Evolutionary conservation across 1,140 invertebrate genomes (phyloP).

Genomic region (Zaprionus africanus): DNA sequence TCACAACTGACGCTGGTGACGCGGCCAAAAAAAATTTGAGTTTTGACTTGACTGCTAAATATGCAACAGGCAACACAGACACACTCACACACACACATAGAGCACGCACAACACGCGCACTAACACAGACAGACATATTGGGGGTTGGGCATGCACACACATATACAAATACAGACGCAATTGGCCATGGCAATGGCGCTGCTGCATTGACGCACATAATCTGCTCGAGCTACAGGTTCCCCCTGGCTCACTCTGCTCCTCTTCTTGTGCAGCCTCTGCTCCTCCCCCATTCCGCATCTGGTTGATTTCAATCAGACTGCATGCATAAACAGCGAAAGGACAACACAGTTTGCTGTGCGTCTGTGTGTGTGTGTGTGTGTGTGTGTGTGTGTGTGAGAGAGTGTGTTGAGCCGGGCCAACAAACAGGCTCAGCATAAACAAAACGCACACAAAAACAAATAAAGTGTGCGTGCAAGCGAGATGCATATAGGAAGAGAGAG

Average conservation of each 20-base stretch:
- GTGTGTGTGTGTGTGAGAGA: slow-evolving; percentile 9
- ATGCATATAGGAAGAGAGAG: slow-evolving; percentile 2
- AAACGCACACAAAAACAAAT: slow-evolving; percentile 49
- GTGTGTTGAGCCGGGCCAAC: slow-evolving; percentile 42
- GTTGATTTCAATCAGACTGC: slow-evolving; percentile 47
- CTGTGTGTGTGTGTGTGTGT: not conserved
- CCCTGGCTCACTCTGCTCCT: not conserved
- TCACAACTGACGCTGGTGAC: slow-evolving; percentile 44
- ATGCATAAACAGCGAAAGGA: slow-evolving; percentile 45
- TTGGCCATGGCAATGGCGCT: slow-evolving; percentile 46
- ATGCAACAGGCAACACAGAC: slow-evolving; percentile 69
- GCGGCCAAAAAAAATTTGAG: slow-evolving; percentile 13
- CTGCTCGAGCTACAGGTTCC: slow-evolving; percentile 43
- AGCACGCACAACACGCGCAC: slow-evolving; percentile 1
- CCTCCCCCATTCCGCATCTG: not conserved
- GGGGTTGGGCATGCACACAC: not conserved
- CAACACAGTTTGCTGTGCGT: slow-evolving; percentile 8
- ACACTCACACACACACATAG: not conserved
- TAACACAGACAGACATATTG: not conserved
- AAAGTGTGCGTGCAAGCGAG: slow-evolving; percentile 4
- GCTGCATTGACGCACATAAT: slow-evolving; percentile 52
- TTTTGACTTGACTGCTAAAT: slow-evolving; percentile 36
- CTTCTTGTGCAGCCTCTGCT: no score
- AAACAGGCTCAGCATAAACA: slow-evolving; percentile 51
- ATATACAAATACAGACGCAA: not conserved